Percentiles rank a stretch among this genome's conserved stretches.
These are phyloP conservation scores for Iselma pallidipennis DNA, from an alignment of 2,888 invertebrate species.

Conservation along the genomic window DNA sequence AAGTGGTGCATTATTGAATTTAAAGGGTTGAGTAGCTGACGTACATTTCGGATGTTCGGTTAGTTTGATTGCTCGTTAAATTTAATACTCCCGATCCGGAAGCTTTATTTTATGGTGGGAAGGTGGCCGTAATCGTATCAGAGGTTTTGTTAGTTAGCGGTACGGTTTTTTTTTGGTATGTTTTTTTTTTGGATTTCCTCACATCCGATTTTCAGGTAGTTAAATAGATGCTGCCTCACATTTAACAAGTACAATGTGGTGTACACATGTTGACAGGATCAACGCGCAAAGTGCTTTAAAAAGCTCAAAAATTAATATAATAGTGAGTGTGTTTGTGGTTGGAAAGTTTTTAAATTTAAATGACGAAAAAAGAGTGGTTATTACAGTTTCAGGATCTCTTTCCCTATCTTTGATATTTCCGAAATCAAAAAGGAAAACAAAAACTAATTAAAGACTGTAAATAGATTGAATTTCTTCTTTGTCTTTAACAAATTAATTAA, in stretches of 20 bases:
- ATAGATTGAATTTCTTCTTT: not conserved
- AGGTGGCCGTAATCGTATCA: not conserved
- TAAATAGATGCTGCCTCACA: not conserved
- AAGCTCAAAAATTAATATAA: not conserved
- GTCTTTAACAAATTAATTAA: not conserved
- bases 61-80: not conserved
- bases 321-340: too few species aligned
- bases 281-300: not conserved
- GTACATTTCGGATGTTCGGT: not conserved
- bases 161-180: not conserved
- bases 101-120: not conserved
- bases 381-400: too few species aligned
- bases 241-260: not conserved
- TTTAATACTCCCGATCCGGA: not conserved
- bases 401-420: too few species aligned
- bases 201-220: not conserved
- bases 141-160: too few species aligned
- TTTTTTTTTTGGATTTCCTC: not conserved
- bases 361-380: too few species aligned
- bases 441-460: not conserved
- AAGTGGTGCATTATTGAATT: slow-evolving; percentile 13
- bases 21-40: not conserved
- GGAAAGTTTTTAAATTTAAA: too few species aligned
- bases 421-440: too few species aligned
- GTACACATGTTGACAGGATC: not conserved